These are phyloP conservation scores for Pangasianodon gigas DNA, from an alignment of 2,113 vertebrate genomes.

Conservation along the genomic window DNA sequence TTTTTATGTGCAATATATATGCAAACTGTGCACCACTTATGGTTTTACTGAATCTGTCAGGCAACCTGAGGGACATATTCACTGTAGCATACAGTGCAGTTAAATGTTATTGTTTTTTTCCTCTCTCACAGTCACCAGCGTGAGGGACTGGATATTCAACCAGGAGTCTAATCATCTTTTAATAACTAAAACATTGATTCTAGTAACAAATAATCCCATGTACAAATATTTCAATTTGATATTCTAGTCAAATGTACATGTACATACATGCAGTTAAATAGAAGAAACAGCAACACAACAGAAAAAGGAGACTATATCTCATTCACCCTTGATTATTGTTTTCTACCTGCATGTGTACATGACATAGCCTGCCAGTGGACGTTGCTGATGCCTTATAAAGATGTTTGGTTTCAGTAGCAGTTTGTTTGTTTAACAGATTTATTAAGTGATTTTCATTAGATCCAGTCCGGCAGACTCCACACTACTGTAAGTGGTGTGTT, in stretches of 20 bases:
- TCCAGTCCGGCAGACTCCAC: constrained; percentile 62
- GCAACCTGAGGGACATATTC: background rate
- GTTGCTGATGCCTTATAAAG: constrained; percentile 85
- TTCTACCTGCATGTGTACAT: constrained; percentile 82
- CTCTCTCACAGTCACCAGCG: background rate
- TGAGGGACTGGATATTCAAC: constrained; percentile 14
- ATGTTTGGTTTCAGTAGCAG: constrained; percentile 55
- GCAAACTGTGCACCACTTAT: background rate
- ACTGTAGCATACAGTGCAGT: constrained; percentile 15
- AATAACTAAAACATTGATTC: constrained; percentile 8
- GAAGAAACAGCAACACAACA: background rate
- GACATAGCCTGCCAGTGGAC: constrained; percentile 86
- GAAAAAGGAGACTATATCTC: background rate
- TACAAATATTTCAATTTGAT: background rate
- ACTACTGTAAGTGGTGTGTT: constrained; percentile 74
- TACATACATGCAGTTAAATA: background rate
- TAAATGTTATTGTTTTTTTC: background rate
- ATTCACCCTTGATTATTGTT: background rate
- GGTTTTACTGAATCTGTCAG: constrained; percentile 15
- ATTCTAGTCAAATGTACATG: constrained; percentile 1
- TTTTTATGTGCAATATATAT: constrained; percentile 4
- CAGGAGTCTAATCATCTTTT: background rate
- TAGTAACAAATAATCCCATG: background rate
- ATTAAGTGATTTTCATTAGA: constrained; percentile 27
- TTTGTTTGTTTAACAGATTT: constrained; percentile 50